Evolutionary conservation across 2,888 invertebrate species (phyloP).

Genomic region (Cryptops parisi): DNA sequence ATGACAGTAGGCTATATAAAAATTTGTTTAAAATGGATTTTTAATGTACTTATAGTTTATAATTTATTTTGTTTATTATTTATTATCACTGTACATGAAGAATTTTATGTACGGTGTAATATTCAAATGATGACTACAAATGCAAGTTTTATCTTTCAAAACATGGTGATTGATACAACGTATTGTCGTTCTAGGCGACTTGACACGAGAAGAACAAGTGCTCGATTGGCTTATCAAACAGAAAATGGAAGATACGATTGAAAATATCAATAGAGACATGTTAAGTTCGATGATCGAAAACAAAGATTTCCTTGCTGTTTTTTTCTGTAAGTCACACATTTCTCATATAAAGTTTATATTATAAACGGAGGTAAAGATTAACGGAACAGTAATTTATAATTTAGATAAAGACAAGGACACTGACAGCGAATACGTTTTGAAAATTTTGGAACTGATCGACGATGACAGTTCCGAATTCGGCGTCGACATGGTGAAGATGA

Average conservation of each 20-base stretch:
- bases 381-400: constrained; percentile 9
- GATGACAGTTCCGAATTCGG: constrained; percentile 85
- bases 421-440: constrained; percentile 23
- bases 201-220: constrained; percentile 63
- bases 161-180: too few species aligned
- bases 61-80: too few species aligned
- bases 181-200: too few species aligned
- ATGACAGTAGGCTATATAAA: too few species aligned
- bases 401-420: constrained; percentile 23
- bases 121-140: too few species aligned
- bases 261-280: constrained; percentile 69
- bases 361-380: not conserved
- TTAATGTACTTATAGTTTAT: too few species aligned
- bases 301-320: constrained; percentile 78
- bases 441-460: constrained; percentile 72
- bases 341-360: not conserved
- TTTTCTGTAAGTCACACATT: constrained; percentile 62
- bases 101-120: too few species aligned
- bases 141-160: too few species aligned
- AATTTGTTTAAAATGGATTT: too few species aligned
- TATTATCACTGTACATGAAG: too few species aligned
- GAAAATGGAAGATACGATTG: constrained; percentile 80
- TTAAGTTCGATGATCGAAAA: constrained; percentile 70
- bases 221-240: constrained; percentile 83
- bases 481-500: constrained; percentile 75